Evolutionary conservation across 2,888 invertebrate genomes (phyloP).

Genomic region (Arge pagana): DNA sequence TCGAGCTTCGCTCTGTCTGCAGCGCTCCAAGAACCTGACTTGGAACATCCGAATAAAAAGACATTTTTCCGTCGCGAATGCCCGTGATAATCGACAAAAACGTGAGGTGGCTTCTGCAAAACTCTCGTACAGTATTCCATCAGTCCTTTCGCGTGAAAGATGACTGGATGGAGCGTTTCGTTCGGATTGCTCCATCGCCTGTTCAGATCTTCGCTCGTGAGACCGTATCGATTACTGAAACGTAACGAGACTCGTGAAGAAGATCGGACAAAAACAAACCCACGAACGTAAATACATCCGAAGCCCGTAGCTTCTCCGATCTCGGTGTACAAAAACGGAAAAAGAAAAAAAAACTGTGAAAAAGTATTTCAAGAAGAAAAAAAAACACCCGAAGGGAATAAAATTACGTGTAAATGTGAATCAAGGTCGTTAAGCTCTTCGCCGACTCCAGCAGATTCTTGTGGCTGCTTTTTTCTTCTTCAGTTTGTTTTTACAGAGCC

Average conservation of each 20-base stretch:
- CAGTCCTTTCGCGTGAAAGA: constrained; percentile 79
- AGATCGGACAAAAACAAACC: constrained; percentile 13
- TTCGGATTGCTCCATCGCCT: constrained; percentile 82
- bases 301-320: too few species aligned
- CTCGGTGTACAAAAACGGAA: too few species aligned
- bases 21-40: constrained; percentile 70
- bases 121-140: constrained; percentile 68
- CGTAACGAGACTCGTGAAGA: constrained; percentile 21
- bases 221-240: constrained; percentile 78
- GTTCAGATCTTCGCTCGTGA: constrained; percentile 85
- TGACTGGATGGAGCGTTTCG: constrained; percentile 76
- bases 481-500: background rate
- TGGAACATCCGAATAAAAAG: constrained; percentile 83
- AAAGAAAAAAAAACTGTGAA: background rate
- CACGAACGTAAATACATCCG: constrained; percentile 3
- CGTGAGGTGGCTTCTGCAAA: constrained; percentile 65
- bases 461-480: background rate
- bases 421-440: too few species aligned
- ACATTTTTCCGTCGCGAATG: constrained; percentile 85
- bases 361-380: constrained; percentile 1
- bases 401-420: too few species aligned
- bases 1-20: constrained; percentile 64
- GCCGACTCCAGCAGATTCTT: too few species aligned
- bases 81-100: constrained; percentile 80
- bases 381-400: constrained; percentile 3